These are phyloP conservation scores for Salvator merianae DNA, from an alignment of 2,113 vertebrate species.

Conservation along the genomic window DNA sequence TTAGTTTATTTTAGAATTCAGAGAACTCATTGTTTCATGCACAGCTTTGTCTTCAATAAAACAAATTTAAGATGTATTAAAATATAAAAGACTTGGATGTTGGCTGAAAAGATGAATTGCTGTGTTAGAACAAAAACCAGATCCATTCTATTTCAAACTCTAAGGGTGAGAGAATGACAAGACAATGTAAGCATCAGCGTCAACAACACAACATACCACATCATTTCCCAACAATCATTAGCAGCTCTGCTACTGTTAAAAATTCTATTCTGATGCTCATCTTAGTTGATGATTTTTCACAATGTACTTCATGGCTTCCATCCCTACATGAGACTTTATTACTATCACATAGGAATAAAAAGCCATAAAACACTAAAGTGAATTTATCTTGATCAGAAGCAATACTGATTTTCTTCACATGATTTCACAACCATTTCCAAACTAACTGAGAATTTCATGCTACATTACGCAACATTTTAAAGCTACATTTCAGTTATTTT, in stretches of 20 bases:
- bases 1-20: constrained; percentile 42
- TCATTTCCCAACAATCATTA: constrained; percentile 67
- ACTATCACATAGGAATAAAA: constrained; percentile 99
- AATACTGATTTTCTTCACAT: constrained; percentile 86
- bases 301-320: constrained; percentile 98
- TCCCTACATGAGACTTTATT: constrained; percentile 97
- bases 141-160: constrained; percentile 66
- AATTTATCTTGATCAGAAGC: constrained; percentile 87
- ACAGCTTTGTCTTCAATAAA: constrained; percentile 62
- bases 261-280: constrained; percentile 81
- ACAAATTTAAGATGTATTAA: constrained; percentile 64
- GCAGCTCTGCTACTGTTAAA: constrained; percentile 69
- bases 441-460: constrained; percentile 84
- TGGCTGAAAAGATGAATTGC: constrained; percentile 60
- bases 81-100: constrained; percentile 53
- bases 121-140: constrained; percentile 52
- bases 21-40: constrained; percentile 60
- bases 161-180: constrained; percentile 59
- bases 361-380: constrained; percentile 99
- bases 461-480: constrained; percentile 78
- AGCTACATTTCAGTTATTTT: constrained; percentile 77
- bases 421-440: constrained; percentile 83
- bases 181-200: constrained; percentile 59
- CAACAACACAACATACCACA: constrained; percentile 68
- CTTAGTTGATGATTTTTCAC: constrained; percentile 90